phyloP scores from a whole-genome alignment of 2,113 vertebrate species.

The Asarcornis scutulata region DNA sequence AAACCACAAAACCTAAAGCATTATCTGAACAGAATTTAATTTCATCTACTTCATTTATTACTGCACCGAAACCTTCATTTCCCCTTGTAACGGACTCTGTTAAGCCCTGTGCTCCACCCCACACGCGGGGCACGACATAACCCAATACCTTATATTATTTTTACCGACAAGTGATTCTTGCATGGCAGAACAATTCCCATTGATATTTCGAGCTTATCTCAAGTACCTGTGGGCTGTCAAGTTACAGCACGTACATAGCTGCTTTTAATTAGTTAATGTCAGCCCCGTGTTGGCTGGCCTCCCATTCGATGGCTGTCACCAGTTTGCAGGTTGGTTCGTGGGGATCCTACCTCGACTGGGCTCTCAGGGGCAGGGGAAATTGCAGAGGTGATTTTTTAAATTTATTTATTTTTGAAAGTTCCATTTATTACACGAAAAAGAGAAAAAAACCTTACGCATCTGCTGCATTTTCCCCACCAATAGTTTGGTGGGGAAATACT shows the following conservation, averaged over 20 bases:
- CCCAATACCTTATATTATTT: not conserved
- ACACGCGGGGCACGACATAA: not conserved
- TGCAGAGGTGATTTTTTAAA: not conserved
- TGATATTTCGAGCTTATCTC: not conserved
- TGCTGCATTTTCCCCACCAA: not conserved
- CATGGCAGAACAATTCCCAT: conserved; percentile 5
- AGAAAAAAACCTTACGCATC: not conserved
- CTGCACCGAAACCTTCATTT: conserved; percentile 41
- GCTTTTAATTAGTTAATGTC: not conserved
- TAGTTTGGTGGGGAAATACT: not conserved
- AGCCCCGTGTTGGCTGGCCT: not conserved
- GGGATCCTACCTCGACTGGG: not conserved
- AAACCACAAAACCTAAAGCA: not conserved
- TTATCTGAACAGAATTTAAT: conserved; percentile 63
- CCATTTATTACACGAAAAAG: not conserved
- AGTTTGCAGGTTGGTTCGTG: not conserved
- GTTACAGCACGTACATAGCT: not conserved
- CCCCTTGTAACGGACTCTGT: not conserved
- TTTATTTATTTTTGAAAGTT: not conserved
- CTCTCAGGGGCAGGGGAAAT: not conserved
- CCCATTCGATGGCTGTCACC: not conserved
- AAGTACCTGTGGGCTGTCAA: conserved; percentile 26
- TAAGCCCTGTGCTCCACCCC: not conserved
- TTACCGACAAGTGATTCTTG: not conserved
- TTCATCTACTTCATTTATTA: not conserved